Evolutionary conservation across 2,888 invertebrate species (phyloP).

Genomic region (Aromia moschata): DNA sequence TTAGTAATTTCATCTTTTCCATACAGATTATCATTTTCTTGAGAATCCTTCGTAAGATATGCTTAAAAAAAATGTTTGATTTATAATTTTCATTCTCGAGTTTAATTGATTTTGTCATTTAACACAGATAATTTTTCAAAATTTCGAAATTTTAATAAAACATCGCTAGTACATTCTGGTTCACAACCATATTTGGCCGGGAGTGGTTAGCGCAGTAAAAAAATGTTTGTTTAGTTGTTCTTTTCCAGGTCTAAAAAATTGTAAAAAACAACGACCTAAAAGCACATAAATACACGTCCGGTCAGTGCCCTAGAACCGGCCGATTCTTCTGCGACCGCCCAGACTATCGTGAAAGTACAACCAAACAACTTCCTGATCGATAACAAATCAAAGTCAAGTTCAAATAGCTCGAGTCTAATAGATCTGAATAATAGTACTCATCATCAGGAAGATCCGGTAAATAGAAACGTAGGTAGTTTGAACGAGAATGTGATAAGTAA

Average conservation of each 20-base stretch:
- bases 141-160: too few species aligned
- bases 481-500: constrained; percentile 27
- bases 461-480: constrained; percentile 18
- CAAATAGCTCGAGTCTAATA: constrained; percentile 36
- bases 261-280: constrained; percentile 47
- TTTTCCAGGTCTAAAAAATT: constrained; percentile 47
- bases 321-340: constrained; percentile 31
- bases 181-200: too few species aligned
- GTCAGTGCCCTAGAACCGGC: constrained; percentile 25
- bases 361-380: constrained; percentile 59
- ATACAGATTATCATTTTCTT: too few species aligned
- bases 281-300: constrained; percentile 34
- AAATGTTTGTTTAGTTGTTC: constrained; percentile 11
- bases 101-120: too few species aligned
- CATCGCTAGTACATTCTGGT: too few species aligned
- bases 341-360: constrained; percentile 58
- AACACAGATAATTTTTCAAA: too few species aligned
- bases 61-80: too few species aligned
- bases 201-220: too few species aligned
- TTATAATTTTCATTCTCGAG: too few species aligned
- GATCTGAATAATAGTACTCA: constrained; percentile 26
- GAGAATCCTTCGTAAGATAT: too few species aligned
- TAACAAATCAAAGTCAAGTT: constrained; percentile 38
- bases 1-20: too few species aligned
- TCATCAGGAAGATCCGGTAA: constrained; percentile 16